phyloP scores from a whole-genome alignment of 2,797 vertebrate genomes.

The Amazonetta brasiliensis region DNA sequence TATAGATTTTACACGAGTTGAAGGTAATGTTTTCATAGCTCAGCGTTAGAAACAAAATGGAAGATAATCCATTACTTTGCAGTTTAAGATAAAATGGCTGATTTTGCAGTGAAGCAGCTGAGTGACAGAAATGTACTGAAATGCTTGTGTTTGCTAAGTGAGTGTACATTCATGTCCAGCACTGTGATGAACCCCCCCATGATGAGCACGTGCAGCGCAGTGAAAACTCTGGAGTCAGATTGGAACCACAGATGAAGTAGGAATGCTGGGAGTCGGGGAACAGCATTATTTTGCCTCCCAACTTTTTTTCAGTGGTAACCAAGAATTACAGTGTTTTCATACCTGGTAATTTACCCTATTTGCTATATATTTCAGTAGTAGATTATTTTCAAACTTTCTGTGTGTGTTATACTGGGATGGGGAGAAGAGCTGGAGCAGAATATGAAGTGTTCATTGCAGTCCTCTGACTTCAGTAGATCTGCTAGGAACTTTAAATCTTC shows the following conservation, averaged over 20 bases:
- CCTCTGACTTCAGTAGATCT: rapidly evolving
- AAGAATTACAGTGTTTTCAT: neutral
- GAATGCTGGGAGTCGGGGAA: neutral
- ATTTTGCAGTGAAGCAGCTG: neutral
- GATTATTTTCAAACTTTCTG: neutral
- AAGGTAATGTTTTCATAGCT: neutral
- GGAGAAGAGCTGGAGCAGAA: neutral
- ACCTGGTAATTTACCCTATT: neutral
- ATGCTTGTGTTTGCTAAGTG: neutral
- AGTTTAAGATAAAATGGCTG: neutral
- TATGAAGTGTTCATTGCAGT: neutral
- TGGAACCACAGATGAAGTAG: neutral
- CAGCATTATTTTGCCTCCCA: neutral
- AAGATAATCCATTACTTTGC: neutral
- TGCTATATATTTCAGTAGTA: neutral
- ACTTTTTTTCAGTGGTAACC: neutral
- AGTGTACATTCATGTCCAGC: rapidly evolving
- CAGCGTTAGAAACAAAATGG: neutral
- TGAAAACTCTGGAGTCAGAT: neutral
- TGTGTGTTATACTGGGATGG: neutral
- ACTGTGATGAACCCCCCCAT: neutral
- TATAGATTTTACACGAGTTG: neutral
- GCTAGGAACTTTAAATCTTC: neutral
- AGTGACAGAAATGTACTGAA: neutral
- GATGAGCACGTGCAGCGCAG: neutral